Percentiles rank a stretch among this genome's conserved stretches.
phyloP scores from a whole-genome alignment of 1,140 invertebrate genomes.

The Bombus waltoni region DNA sequence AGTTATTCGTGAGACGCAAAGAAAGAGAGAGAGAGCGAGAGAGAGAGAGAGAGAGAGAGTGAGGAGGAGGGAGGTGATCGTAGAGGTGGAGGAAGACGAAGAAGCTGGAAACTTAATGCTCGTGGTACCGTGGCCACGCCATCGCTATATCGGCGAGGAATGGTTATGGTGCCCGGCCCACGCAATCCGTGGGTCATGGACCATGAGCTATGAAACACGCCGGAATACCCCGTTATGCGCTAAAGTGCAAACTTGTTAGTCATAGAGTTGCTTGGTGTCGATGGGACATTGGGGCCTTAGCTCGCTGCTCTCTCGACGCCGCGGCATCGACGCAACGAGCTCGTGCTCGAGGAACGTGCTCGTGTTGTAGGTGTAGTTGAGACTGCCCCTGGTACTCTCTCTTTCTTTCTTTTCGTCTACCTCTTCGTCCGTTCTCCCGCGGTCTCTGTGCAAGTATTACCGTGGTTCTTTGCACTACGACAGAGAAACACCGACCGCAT shows the following conservation, averaged over 20 bases:
- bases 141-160: slow-evolving; percentile 67
- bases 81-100: slow-evolving; percentile 47
- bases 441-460: background rate
- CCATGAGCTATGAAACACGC: slow-evolving; percentile 79
- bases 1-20: background rate
- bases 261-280: slow-evolving; percentile 74
- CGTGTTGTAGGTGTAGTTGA: background rate
- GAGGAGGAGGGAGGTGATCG: background rate
- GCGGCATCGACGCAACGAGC: slow-evolving; percentile 39
- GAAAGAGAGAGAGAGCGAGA: background rate
- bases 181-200: slow-evolving; percentile 78
- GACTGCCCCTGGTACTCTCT: slow-evolving; percentile 34
- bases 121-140: slow-evolving; percentile 64
- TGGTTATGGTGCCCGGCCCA: slow-evolving; percentile 76
- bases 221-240: slow-evolving; percentile 79
- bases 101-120: slow-evolving; percentile 72
- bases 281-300: slow-evolving; percentile 63
- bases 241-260: slow-evolving; percentile 83
- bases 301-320: slow-evolving; percentile 17
- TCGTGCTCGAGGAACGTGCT: slow-evolving; percentile 6
- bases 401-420: slow-evolving; percentile 11
- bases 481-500: slow-evolving; percentile 34
- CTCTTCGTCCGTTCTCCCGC: slow-evolving; percentile 10
- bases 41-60: too few relatives aligned
- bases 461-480: slow-evolving; percentile 2